Base-by-base conservation (phyloP, 2,113 vertebrate genomes). In the Cyprinodon tularosa region DNA sequence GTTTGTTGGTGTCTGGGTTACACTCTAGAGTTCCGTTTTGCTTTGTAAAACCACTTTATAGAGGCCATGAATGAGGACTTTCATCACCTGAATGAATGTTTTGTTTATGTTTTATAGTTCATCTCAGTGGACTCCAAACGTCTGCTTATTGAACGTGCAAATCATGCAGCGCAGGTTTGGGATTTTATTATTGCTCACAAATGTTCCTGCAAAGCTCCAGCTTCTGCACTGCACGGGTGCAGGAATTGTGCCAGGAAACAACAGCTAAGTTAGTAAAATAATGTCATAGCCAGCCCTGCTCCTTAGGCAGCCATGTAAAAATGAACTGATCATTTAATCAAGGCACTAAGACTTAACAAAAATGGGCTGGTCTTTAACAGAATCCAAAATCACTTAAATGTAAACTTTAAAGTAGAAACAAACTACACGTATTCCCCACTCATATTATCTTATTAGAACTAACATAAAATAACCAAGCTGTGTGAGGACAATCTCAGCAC, bases 61-160 rank as follows among this genome's bases (percentile, higher is more conserved):
- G 62, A 53, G 65, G 69, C 74, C 53, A 61, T 57, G 68, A 68
- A 60, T n/a, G 7, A 42, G 42, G 62, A 12, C 29, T 39, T 86
- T 80, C n/a, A 71, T 78, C 72, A 66, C 8, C 57, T 2, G 37
- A 57, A 36, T 3, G 17, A 44, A 47, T 57, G 66, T 39, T 48
- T 42, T 38, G 38, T 70, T 65, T 40, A 44, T 47, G 2, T 15
- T 80, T 71, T 71, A 78, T 57, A 3, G 61, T 68, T 60, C 9
- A 22, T 29, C 50, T 66, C 37, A 48, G 39, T 1, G 0, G 59
- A 10, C 60, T 47, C 36, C 0, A 68, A 73, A 62, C 63, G 68
- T 71, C 12, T 63, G 42, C 62, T 89, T 84, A 86, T 86, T 84
- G 63, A 68, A 79, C 13, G 68, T 42, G 20, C 44, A 86, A 88